Evolutionary conservation across 1,140 invertebrate genomes (phyloP), one percentile per base, ranked within the genome.

Genomic region (Lethrus apterus): DNA sequence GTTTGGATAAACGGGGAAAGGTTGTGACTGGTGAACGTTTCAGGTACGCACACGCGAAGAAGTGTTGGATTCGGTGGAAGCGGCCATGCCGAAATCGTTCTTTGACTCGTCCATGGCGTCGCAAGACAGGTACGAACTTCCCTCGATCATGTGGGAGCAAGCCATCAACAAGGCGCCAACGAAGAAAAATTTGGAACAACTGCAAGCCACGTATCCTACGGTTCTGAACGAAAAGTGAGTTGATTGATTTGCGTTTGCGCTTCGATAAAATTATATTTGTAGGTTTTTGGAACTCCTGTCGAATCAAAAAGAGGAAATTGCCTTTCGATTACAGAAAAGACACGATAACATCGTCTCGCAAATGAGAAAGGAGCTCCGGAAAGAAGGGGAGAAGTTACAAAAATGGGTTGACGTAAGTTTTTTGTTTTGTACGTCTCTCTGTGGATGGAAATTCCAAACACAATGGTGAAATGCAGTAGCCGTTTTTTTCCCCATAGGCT

Each of bases 281-380:
- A 58, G 56, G 46, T 62, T 59, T 40, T 10, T 62, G 5, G 42
- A 55, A 10, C 47, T 60, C 8, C 26, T 67, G 17, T 44, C 59
- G 10, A 52, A 57, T 30, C 43, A 55, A 24, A 67, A 67, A 34
- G 62, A 65, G 53, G 46, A 58, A 15, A 62, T 67, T 21, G 65
- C 62, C 0, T 29, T 53, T 15, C 46, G 62, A 19, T 61, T 64
- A 51, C 62, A 64, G 23, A 54, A 41, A 23, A 51, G 59, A 26
- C 63, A 65, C 33, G 62, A 63, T 46, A 63, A 62, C 31, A 57
- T 67, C 7, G 58, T 59, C 2, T 48, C 59, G 7, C 62, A 65
- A 54, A 63, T 65, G 59, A 62, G 58, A 34, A 62, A 60, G 33
- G 63, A 64, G 20, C 46, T 67, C 8, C 47, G 58, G 17, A 55